phyloP scores from a whole-genome alignment of 2,888 invertebrate species.

The Platycheirus albimanus region DNA sequence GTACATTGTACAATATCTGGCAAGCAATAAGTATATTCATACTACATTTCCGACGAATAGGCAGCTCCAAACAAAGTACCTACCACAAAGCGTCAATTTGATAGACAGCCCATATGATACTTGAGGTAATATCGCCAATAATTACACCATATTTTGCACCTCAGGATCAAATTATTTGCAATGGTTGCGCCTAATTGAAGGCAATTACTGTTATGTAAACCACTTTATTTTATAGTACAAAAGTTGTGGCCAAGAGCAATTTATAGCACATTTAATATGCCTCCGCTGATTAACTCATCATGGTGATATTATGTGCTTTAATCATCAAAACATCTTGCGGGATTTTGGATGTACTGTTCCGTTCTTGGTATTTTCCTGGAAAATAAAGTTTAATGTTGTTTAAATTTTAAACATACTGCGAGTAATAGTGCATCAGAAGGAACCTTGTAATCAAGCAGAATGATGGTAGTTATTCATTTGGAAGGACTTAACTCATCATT shows the following conservation, averaged over 20 bases:
- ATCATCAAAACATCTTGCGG: neutral
- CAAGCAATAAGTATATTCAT: neutral
- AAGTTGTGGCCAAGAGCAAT: slow-evolving; percentile 20
- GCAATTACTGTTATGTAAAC: slow-evolving; percentile 24
- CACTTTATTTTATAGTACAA: slow-evolving; percentile 23
- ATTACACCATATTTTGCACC: slow-evolving; percentile 13
- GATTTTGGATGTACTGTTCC: neutral
- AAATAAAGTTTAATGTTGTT: too few relatives aligned
- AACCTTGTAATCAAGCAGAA: too few relatives aligned
- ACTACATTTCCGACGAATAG: too few relatives aligned
- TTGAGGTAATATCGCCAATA: slow-evolving; percentile 33
- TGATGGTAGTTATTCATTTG: too few relatives aligned
- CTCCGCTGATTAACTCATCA: slow-evolving; percentile 3
- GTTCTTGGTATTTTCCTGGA: neutral
- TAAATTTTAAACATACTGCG: too few relatives aligned
- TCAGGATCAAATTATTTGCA: slow-evolving; percentile 43
- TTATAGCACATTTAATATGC: slow-evolving; percentile 3
- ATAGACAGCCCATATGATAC: slow-evolving; percentile 22
- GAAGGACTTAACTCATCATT: too few relatives aligned
- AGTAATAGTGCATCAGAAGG: too few relatives aligned
- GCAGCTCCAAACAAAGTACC: slow-evolving; percentile 4
- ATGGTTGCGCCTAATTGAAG: slow-evolving; percentile 35
- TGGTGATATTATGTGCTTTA: neutral
- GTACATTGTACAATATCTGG: too few relatives aligned
- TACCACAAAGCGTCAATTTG: slow-evolving; percentile 17